A percentile compares a stretch with the other conserved stretches of the same genome.
Evolutionary conservation across 1,140 invertebrate genomes (phyloP).

Genomic region (Anagrus nilaparvatae): DNA sequence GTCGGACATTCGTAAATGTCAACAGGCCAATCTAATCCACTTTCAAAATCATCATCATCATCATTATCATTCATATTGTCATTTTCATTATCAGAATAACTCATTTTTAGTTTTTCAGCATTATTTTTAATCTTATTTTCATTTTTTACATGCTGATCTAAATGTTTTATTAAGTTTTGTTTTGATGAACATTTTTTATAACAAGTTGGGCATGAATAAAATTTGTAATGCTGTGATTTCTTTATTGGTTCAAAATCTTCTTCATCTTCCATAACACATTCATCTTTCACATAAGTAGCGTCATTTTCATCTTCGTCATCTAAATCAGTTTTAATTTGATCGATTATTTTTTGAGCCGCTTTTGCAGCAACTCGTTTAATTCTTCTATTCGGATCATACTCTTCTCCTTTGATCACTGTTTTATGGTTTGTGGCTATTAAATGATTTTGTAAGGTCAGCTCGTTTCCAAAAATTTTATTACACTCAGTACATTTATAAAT

Average conservation of each 20-base stretch:
- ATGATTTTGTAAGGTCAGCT: conserved; percentile 37
- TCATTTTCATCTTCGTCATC: conserved; percentile 30
- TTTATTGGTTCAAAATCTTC: conserved; percentile 19
- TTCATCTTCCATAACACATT: conserved; percentile 15
- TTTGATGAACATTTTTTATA: conserved; percentile 34
- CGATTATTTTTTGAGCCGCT: conserved; percentile 39
- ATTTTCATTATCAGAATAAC: neutral
- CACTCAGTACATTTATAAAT: conserved; percentile 33
- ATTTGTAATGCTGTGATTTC: conserved; percentile 21
- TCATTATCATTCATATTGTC: conserved; percentile 22
- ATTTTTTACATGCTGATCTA: conserved; percentile 34
- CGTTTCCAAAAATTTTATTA: conserved; percentile 34
- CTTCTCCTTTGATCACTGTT: conserved; percentile 32
- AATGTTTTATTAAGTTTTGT: conserved; percentile 32
- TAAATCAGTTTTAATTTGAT: conserved; percentile 37
- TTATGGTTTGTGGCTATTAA: conserved; percentile 37
- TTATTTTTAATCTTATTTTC: conserved; percentile 18
- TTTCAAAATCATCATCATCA: conserved; percentile 33
- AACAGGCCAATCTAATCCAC: conserved; percentile 37
- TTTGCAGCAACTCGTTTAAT: conserved; percentile 37
- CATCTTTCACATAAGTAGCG: no score
- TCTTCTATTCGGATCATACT: conserved; percentile 38
- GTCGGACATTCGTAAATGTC: conserved; percentile 38
- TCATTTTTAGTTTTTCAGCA: conserved; percentile 10
- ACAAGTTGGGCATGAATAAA: conserved; percentile 32